Percentiles rank a stretch among this genome's conserved stretches.
Conservation (phyloP, 37 sponge, comb jelly and placozoan species). For the Aplysina aerophoba region DNA sequence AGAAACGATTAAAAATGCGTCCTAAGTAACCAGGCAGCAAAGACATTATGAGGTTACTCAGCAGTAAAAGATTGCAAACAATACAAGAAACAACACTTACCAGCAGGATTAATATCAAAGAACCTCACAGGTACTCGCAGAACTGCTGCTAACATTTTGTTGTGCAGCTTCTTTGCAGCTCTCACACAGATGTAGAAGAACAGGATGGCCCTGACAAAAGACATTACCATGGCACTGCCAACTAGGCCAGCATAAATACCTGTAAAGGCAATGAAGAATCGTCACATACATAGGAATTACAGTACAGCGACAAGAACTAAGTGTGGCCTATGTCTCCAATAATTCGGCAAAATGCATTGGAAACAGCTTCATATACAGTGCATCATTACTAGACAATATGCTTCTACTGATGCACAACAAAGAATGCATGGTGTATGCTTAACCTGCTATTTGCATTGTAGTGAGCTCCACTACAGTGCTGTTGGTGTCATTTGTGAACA, state of each 20-base stretch:
- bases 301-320: too few species aligned
- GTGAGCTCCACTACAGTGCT: too few species aligned
- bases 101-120: slow-evolving; percentile 86
- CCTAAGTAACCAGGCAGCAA: slow-evolving; percentile 34
- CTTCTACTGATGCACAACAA: too few species aligned
- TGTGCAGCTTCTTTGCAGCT: slow-evolving; percentile 70
- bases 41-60: background rate
- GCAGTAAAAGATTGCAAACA: background rate
- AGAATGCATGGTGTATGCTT: too few species aligned
- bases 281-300: too few species aligned
- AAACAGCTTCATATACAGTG: too few species aligned
- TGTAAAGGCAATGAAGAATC: background rate
- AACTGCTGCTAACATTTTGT: slow-evolving; percentile 58
- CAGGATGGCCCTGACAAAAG: slow-evolving; percentile 35
- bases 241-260: slow-evolving; percentile 51
- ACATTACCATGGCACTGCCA: slow-evolving; percentile 34
- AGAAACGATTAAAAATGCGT: slow-evolving; percentile 75
- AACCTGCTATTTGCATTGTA: too few species aligned
- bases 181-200: slow-evolving; percentile 51
- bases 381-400: too few species aligned
- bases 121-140: slow-evolving; percentile 66
- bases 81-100: slow-evolving; percentile 33
- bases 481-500: too few species aligned
- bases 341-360: too few species aligned
- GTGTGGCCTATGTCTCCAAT: too few species aligned